Evolutionary conservation across 2,888 invertebrate genomes (phyloP).

Genomic region (Mermis nigrescens): DNA sequence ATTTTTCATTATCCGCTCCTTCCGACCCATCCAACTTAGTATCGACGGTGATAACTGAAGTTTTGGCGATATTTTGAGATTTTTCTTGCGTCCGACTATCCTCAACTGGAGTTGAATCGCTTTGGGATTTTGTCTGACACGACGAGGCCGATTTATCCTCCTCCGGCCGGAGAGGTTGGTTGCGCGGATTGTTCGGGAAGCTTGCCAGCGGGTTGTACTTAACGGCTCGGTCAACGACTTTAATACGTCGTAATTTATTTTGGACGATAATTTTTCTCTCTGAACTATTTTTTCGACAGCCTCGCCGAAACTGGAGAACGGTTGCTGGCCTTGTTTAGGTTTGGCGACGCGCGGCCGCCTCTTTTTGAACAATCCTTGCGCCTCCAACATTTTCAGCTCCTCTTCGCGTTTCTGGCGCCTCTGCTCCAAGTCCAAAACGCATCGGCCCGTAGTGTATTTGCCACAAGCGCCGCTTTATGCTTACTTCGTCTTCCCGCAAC

Average conservation of each 20-base stretch:
- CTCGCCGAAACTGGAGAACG: conserved; percentile 46
- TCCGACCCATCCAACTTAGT: too few species aligned
- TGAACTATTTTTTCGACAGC: conserved; percentile 88
- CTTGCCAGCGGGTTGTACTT: too few species aligned
- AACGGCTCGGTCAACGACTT: conserved; percentile 5
- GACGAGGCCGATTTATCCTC: too few species aligned
- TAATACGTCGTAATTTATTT: conserved; percentile 91
- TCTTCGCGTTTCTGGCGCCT: conserved; percentile 56
- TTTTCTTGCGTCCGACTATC: too few species aligned
- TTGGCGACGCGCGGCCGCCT: conserved; percentile 3
- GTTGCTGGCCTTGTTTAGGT: background rate
- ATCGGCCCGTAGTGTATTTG: too few species aligned
- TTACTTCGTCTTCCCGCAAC: conserved; percentile 3
- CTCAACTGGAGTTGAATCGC: too few species aligned
- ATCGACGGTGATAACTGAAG: too few species aligned
- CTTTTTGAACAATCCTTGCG: conserved; percentile 34
- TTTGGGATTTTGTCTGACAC: too few species aligned
- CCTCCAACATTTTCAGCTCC: conserved; percentile 45
- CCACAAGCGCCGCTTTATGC: conserved; percentile 18
- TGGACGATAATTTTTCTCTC: conserved; percentile 81
- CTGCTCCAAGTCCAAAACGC: conserved; percentile 51
- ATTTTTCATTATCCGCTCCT: too few species aligned
- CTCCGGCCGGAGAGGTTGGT: too few species aligned
- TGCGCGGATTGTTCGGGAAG: too few species aligned
- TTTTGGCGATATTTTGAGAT: too few species aligned